A percentile compares a stretch with the other conserved stretches of the same genome.
Conservation (phyloP, 2,888 invertebrate genomes). For the Noctuana brunneofusca region DNA sequence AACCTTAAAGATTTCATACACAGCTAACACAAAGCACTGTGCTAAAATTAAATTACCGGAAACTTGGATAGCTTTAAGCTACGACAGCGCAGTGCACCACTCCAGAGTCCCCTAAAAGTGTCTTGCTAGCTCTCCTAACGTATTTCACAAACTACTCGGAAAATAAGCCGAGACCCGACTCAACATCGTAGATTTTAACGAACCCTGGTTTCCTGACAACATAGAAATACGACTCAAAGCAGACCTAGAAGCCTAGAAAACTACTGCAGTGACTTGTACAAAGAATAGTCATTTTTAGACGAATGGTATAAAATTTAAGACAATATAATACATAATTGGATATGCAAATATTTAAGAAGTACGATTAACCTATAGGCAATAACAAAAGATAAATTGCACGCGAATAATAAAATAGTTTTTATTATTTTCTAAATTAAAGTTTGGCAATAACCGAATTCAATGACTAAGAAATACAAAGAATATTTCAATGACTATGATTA, state of each 20-base stretch:
- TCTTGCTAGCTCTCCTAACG: slow-evolving; percentile 7
- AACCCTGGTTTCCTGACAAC: neutral
- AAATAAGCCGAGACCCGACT: neutral
- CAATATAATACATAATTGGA: no score
- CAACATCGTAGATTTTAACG: neutral
- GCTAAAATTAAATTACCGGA: slow-evolving; percentile 12
- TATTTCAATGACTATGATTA: no score
- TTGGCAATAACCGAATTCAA: no score
- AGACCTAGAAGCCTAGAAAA: no score
- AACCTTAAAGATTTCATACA: neutral
- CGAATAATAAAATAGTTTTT: no score
- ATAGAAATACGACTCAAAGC: neutral
- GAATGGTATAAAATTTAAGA: no score
- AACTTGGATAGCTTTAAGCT: slow-evolving; percentile 11
- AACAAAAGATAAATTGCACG: no score
- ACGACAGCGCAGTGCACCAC: slow-evolving; percentile 10
- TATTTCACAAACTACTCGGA: neutral
- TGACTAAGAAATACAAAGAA: no score
- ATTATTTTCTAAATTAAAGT: no score
- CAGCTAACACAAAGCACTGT: neutral
- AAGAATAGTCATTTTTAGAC: no score
- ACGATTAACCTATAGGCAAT: no score
- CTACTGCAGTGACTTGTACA: neutral
- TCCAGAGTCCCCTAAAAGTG: slow-evolving; percentile 10
- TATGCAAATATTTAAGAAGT: no score